A percentile compares a stretch with the other conserved stretches of the same genome.
Conservation (phyloP, 2,888 invertebrate species). For the Ectemnius continuus region DNA sequence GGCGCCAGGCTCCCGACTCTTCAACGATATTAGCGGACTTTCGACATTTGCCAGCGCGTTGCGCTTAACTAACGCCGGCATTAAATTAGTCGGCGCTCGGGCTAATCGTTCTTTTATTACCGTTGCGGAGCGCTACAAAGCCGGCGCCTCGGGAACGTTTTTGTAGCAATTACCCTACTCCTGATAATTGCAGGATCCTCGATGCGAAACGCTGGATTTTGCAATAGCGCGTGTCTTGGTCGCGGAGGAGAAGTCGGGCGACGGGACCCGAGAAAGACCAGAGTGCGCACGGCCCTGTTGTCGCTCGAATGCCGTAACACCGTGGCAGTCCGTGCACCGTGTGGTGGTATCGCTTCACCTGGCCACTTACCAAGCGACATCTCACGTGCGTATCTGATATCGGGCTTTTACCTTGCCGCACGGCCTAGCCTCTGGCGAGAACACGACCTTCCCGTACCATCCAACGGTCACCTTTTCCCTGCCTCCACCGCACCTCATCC, state of each 20-base stretch:
- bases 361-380: conserved; percentile 60
- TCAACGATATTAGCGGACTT: conserved; percentile 20
- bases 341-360: conserved; percentile 25
- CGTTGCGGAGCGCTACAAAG: not conserved
- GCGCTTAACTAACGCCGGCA: not conserved
- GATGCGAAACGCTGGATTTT: not conserved
- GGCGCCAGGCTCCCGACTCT: conserved; percentile 15
- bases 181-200: not conserved
- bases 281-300: conserved; percentile 54
- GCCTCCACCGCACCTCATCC: not conserved
- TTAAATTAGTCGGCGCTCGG: not conserved
- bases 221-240: not conserved
- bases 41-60: not conserved
- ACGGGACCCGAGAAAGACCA: not conserved
- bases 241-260: not conserved
- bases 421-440: conserved; percentile 75
- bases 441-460: conserved; percentile 65
- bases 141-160: too few relatives aligned
- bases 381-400: conserved; percentile 61
- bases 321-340: conserved; percentile 28
- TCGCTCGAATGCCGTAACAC: conserved; percentile 45
- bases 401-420: conserved; percentile 73
- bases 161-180: not conserved
- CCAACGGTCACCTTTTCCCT: conserved; percentile 58
- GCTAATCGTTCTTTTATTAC: conserved; percentile 11